These are phyloP conservation scores for Rhea pennata DNA, from an alignment of 2,113 vertebrate genomes.

Conservation along the genomic window DNA sequence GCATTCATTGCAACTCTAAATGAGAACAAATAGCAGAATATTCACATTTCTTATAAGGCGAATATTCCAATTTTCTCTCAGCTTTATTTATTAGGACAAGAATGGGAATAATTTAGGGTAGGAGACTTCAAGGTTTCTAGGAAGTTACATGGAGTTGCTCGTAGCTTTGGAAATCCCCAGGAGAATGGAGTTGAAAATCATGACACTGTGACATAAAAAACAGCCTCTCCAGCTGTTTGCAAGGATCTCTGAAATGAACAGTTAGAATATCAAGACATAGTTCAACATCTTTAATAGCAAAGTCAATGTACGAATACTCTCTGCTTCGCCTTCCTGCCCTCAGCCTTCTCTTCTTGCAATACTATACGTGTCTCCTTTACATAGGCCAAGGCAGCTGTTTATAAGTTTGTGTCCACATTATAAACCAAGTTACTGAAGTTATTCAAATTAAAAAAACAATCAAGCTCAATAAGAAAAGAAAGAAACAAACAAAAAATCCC, in stretches of 20 bases:
- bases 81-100: background rate
- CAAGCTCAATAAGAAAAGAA: background rate
- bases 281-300: background rate
- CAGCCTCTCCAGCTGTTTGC: background rate
- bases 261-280: background rate
- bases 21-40: background rate
- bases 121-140: background rate
- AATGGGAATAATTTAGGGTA: background rate
- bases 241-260: background rate
- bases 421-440: background rate
- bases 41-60: background rate
- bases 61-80: rapidly evolving
- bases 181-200: background rate
- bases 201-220: background rate
- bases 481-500: background rate
- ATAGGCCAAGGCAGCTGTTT: background rate
- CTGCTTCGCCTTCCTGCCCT: background rate
- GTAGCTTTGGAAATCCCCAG: background rate
- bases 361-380: background rate
- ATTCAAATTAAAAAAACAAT: background rate
- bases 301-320: rapidly evolving
- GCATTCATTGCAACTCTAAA: background rate
- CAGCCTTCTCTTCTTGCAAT: background rate
- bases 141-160: background rate
- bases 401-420: background rate